Evolutionary conservation across 2,797 vertebrate genomes (phyloP).

Genomic region (Trichosurus vulpecula): DNA sequence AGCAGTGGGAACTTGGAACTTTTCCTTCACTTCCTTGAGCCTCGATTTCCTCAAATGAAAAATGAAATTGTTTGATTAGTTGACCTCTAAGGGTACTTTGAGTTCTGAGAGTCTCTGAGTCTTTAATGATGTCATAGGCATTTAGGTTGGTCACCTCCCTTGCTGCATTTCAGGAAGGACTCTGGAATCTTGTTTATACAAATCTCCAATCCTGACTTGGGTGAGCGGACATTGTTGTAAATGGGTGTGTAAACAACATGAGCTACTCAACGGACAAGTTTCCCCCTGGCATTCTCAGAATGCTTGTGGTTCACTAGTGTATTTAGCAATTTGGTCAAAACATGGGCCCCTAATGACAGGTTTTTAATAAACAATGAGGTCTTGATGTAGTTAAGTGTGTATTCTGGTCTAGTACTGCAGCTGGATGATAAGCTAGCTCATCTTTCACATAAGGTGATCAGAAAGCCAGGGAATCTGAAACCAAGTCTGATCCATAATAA

Average conservation of each 20-base stretch:
- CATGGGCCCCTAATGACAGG: conserved; percentile 68
- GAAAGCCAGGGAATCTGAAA: background rate
- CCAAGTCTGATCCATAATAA: background rate
- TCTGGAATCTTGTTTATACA: background rate
- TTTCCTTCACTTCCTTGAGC: background rate
- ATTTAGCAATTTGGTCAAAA: conserved; percentile 55
- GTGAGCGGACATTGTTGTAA: conserved; percentile 25
- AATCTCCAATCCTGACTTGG: background rate
- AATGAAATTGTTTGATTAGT: background rate
- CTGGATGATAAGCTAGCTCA: background rate
- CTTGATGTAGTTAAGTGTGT: background rate
- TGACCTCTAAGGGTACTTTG: background rate
- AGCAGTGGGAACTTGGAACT: background rate
- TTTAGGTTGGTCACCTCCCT: background rate
- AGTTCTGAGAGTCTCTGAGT: background rate
- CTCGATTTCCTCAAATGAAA: background rate
- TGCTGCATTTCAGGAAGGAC: background rate
- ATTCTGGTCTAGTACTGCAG: background rate
- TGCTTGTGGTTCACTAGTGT: conserved; percentile 63
- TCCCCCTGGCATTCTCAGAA: conserved; percentile 67
- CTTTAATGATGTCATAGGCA: background rate
- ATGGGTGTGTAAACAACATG: conserved; percentile 2
- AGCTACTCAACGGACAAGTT: conserved; percentile 45
- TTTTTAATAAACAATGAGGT: conserved; percentile 46
- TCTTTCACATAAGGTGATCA: conserved; percentile 29